Base-by-base conservation (phyloP, 1,140 invertebrate genomes). In the Drosophila sechellia region DNA sequence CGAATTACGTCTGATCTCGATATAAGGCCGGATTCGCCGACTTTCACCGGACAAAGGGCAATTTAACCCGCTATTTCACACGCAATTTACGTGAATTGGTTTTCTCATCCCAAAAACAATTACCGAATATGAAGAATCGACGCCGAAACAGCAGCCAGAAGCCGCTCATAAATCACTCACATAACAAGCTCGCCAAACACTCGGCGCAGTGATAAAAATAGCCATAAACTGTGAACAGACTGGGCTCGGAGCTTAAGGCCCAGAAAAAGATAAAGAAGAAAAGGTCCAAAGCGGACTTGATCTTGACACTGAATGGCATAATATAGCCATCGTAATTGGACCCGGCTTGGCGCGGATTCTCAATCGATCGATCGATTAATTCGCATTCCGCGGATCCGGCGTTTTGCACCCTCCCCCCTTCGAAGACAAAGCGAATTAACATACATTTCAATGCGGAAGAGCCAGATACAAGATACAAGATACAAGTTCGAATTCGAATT, bases 361-460 rank as follows among this genome's bases (percentile, higher is more conserved):
- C 72, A 52, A 66, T 76, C 40, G 48, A 56, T 42, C 12, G 31
- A 39, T 20, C 20, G 20, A 66, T 75, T 75, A 66, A 58, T 75
- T 43, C 60, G 72, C 60, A 74, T 57, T 17, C 39, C 40, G 55
- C 59, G 5, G 55, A 20, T 74, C 52, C 72, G 53, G 40, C 58
- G 69, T 60, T 68, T 76, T 53, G 53, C 59, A 81, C 76, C 66
- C 68, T 52, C 43, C 27, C 45, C 49, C 58, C 5, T 37, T 31
- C 31, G 68, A 34, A 70, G 49, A 50, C 25, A 69, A 60, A 53
- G 72, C 60, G 61, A 87, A 87, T 86, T 85, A 85, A 60, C 78
- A 85, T 71, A 61, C 49, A 83, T 85, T 80, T 73, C 43, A 80
- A 85, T 85, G 73, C 81, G 81, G 81, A 85, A 84, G 75, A 66